A percentile compares a stretch with the other conserved stretches of the same genome.
Conservation (phyloP, 2,797 vertebrate species). For the Dicrostonyx torquatus region DNA sequence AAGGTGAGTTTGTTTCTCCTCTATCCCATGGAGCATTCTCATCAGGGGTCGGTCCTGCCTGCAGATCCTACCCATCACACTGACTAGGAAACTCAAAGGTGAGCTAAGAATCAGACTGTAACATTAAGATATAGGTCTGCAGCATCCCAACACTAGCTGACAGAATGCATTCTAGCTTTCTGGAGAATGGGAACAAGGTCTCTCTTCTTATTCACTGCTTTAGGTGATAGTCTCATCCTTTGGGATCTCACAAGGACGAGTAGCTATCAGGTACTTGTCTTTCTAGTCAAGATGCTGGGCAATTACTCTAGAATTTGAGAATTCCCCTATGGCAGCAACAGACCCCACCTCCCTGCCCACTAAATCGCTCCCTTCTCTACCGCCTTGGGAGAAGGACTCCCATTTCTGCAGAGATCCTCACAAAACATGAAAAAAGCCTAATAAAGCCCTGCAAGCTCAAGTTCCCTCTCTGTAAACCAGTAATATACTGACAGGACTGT, state of each 20-base stretch:
- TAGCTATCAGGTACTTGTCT: conserved; percentile 16
- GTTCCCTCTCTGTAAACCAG: conserved; percentile 45
- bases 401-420: conserved; percentile 40
- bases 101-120: conserved; percentile 35
- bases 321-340: background rate
- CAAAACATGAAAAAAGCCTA: conserved; percentile 2
- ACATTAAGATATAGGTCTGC: background rate
- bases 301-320: conserved; percentile 25
- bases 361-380: conserved; percentile 38
- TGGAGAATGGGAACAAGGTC: background rate
- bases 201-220: conserved; percentile 20
- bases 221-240: conserved; percentile 26
- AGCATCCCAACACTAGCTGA: background rate
- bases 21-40: conserved; percentile 33
- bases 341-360: background rate
- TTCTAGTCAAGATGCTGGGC: conserved; percentile 25
- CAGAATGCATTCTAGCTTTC: conserved; percentile 15
- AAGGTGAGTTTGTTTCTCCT: conserved; percentile 78
- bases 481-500: background rate
- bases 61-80: conserved; percentile 7
- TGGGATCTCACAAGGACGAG: conserved; percentile 29
- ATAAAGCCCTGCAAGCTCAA: conserved; percentile 31
- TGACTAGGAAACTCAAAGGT: background rate
- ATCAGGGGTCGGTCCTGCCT: background rate
- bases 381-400: conserved; percentile 26